These are phyloP conservation scores for Danio aesculapii DNA, from an alignment of 2,797 vertebrate species.

Conservation along the genomic window DNA sequence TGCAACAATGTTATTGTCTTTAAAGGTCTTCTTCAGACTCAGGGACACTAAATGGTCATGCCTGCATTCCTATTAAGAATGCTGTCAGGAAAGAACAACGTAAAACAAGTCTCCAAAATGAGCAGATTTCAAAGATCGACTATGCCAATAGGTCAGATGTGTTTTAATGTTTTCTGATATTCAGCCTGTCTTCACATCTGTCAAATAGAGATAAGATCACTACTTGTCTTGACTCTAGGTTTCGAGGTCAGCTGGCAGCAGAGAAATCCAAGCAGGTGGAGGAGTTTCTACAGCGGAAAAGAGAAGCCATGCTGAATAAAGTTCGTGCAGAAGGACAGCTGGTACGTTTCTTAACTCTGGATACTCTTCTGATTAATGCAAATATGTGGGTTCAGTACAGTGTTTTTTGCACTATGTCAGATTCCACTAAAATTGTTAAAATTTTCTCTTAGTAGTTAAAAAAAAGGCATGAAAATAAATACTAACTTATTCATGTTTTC, in stretches of 20 bases:
- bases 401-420: not conserved
- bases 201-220: not conserved
- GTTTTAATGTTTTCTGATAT: not conserved
- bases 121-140: conserved; percentile 61
- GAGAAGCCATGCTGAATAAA: conserved; percentile 96
- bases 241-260: conserved; percentile 78
- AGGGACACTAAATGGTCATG: conserved; percentile 77
- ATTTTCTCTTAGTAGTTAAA: too few relatives aligned
- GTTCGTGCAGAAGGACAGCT: conserved; percentile 95
- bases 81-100: conserved; percentile 85
- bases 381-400: not conserved
- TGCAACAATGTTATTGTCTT: conserved; percentile 6
- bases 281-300: conserved; percentile 94
- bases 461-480: not conserved
- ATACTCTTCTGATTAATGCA: not conserved
- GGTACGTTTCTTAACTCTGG: conserved; percentile 76
- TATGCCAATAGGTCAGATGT: conserved; percentile 70
- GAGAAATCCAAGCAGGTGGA: conserved; percentile 91
- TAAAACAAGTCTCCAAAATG: conserved; percentile 79
- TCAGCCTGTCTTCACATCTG: not conserved
- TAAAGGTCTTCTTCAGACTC: conserved; percentile 77
- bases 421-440: not conserved
- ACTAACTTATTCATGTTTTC: too few relatives aligned
- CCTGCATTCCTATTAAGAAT: conserved; percentile 75
- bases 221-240: conserved; percentile 75